Percentiles rank a stretch among this genome's conserved stretches.
phyloP scores from a whole-genome alignment of 2,888 invertebrate genomes.

The Eupithecia subfuscata region DNA sequence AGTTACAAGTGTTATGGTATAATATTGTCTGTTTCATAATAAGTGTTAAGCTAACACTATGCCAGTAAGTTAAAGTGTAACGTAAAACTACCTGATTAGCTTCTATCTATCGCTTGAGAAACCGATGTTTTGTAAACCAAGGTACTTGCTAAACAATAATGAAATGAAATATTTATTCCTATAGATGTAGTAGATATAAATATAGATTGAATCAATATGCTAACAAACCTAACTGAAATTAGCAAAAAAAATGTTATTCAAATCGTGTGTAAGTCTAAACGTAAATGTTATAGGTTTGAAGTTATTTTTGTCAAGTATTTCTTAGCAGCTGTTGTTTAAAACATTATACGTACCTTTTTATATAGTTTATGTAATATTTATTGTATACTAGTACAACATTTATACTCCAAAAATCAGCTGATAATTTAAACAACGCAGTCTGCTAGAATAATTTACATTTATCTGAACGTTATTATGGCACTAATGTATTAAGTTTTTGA shows the following conservation, averaged over 20 bases:
- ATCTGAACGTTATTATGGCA: conserved; percentile 19
- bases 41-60: conserved; percentile 24
- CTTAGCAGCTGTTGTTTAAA: neutral
- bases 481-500: conserved; percentile 54
- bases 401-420: neutral
- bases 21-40: conserved; percentile 24
- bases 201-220: neutral
- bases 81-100: neutral
- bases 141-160: neutral
- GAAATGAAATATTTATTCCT: conserved; percentile 11
- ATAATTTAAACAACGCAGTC: conserved; percentile 6
- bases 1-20: conserved; percentile 20
- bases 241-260: neutral
- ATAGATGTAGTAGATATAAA: neutral
- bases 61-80: conserved; percentile 20
- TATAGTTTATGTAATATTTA: neutral
- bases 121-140: neutral
- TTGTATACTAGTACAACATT: neutral
- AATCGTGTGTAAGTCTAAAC: neutral
- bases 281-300: neutral
- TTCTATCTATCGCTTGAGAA: conserved; percentile 2
- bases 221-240: neutral
- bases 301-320: neutral
- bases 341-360: neutral
- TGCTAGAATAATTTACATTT: conserved; percentile 7